Base-by-base conservation (phyloP, 2,113 vertebrate species). In the Sorex araneus region DNA sequence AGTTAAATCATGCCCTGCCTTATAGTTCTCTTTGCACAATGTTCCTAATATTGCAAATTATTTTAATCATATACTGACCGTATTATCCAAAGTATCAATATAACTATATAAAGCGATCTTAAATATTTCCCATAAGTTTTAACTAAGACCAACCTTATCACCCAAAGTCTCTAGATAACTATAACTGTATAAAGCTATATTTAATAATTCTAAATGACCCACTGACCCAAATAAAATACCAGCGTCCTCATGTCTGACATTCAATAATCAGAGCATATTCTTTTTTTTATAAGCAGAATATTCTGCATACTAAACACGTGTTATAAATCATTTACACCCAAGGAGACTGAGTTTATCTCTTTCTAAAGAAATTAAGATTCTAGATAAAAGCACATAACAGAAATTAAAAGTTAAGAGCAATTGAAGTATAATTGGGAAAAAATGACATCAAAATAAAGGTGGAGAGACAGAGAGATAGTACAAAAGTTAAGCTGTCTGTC, bases 341-440 rank as follows among this genome's bases (percentile, higher is more conserved):
- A 6, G 34, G 43, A 25, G 54, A 16, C 67, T 84, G 66, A 73
- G 70, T 80, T n/a, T 60, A 25, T 80, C 45, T 92, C 89, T 91
- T 88, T 74, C 79, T 89, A 40, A 71, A 63, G 32, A 91, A 88
- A 90, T 73, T 73, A 77, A 27, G 66, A 91, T 15, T 63, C 75
- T 54, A 47, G 15, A 80, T 79, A 71, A 60, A 78, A 40, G 40
- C 40, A 45, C 1, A 75, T 82, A 30, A 94, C 8, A 83, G 27
- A 67, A 86, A 28, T 69, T 82, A 43, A 47, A 47, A 27, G 9
- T 64, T 66, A 77, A 73, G 43, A 32, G 60, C 16, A 28, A 57
- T 43, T 43, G 50, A 36, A 66, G 30, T 8, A 8, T 21, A 2
- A 2, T 27, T 54, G 30, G 5, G 25, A 30, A 73, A 57, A 67